These are phyloP conservation scores for Hydrocynus forskahlii DNA, from an alignment of 2,797 vertebrate genomes.

Conservation along the genomic window DNA sequence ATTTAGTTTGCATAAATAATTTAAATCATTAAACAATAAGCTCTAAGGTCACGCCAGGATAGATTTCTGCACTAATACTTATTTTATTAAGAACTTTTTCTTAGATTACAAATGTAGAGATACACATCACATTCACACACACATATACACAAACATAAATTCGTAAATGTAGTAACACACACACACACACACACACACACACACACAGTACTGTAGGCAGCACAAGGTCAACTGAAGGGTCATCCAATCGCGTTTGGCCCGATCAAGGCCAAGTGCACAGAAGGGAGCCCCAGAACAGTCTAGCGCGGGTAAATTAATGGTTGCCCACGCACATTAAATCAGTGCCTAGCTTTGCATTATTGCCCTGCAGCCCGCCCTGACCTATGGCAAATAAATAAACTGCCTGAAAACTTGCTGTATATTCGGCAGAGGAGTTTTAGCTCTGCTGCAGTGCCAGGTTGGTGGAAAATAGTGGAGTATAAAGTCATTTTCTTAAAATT, in stretches of 20 bases:
- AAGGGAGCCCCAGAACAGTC: conserved; percentile 8
- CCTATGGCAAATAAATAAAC: conserved; percentile 30
- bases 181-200: not conserved
- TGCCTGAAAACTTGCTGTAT: conserved; percentile 15
- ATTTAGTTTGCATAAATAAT: not conserved
- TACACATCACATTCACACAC: too few species aligned
- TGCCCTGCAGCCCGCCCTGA: conserved; percentile 22
- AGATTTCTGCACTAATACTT: too few species aligned
- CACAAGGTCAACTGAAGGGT: conserved; percentile 10
- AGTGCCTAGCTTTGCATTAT: conserved; percentile 46
- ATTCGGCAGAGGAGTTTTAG: conserved; percentile 21
- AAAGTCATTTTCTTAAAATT: not conserved
- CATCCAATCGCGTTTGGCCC: conserved; percentile 9
- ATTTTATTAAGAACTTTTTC: too few species aligned
- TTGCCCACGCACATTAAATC: conserved; percentile 41
- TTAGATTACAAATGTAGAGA: too few species aligned
- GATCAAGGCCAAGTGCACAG: conserved; percentile 23
- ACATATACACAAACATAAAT: not conserved
- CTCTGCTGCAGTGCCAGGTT: not conserved
- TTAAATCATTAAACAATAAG: not conserved
- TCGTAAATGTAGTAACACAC: not conserved
- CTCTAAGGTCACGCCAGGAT: too few species aligned
- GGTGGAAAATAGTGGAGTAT: not conserved
- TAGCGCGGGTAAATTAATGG: conserved; percentile 22
- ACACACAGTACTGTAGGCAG: not conserved